Evolutionary conservation across 2,888 invertebrate genomes (phyloP).

Genomic region (Phymatocera aterrima): DNA sequence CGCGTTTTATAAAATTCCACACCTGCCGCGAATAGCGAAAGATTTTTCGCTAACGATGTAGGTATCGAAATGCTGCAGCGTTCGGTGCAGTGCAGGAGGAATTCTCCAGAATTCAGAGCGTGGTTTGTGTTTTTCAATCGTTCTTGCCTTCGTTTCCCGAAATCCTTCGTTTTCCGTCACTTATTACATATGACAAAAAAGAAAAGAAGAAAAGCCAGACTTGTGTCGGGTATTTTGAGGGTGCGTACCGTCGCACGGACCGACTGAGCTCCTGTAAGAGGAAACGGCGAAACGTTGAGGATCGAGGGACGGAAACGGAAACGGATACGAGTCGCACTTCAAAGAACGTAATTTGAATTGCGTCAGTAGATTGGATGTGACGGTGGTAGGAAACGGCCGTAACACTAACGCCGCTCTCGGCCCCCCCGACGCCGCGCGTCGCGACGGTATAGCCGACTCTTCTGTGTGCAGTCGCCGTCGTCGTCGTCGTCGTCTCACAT

Average conservation of each 20-base stretch:
- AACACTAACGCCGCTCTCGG: not conserved
- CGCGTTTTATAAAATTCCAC: no score
- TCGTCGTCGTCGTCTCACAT: not conserved
- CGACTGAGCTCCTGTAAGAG: not conserved
- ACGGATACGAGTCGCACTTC: slow-evolving; percentile 39
- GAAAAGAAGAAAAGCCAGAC: not conserved
- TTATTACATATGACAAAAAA: not conserved
- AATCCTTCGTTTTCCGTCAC: no score
- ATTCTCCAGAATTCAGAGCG: no score
- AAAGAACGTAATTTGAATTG: slow-evolving; percentile 41
- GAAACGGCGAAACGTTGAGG: slow-evolving; percentile 1
- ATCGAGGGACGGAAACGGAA: slow-evolving; percentile 38
- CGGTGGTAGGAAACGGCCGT: slow-evolving; percentile 17
- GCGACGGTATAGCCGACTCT: not conserved
- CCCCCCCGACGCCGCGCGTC: not conserved
- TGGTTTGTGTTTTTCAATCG: no score
- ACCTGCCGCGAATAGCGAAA: no score
- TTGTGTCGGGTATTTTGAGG: not conserved
- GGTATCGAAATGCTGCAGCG: no score
- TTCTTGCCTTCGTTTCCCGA: no score
- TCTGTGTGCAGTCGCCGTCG: not conserved
- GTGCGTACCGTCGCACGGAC: not conserved
- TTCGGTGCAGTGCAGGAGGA: no score
- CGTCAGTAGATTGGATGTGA: slow-evolving; percentile 37
- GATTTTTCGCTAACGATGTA: no score